These are phyloP conservation scores for Dendrolimus houi DNA, from an alignment of 2,888 invertebrate genomes.

Conservation along the genomic window DNA sequence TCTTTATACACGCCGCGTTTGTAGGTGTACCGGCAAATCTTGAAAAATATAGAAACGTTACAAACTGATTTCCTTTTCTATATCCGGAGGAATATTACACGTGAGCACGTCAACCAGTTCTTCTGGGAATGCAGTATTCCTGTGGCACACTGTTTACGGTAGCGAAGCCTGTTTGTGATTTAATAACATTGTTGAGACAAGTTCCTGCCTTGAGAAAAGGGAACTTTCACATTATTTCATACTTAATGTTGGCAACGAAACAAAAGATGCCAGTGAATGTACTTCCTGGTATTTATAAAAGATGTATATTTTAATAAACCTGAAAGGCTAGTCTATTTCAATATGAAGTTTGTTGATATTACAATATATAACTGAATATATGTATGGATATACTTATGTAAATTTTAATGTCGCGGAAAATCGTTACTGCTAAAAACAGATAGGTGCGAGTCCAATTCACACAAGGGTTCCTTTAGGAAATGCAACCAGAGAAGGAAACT, in stretches of 20 bases:
- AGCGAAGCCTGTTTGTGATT: constrained; percentile 23
- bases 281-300: no score
- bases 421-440: no score
- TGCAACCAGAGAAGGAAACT: no score
- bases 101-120: constrained; percentile 1
- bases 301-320: no score
- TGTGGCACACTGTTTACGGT: constrained; percentile 17
- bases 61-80: constrained; percentile 9
- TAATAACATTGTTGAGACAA: constrained; percentile 32
- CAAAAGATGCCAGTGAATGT: constrained; percentile 15
- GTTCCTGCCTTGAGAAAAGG: constrained; percentile 19
- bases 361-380: no score
- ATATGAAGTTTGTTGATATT: not conserved
- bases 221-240: constrained; percentile 30
- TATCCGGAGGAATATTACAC: constrained; percentile 3
- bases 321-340: not conserved
- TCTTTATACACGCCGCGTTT: not conserved
- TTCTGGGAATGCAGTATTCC: constrained; percentile 2
- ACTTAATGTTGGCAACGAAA: constrained; percentile 20
- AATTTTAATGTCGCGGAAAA: no score
- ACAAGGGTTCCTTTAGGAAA: no score
- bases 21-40: not conserved
- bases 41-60: constrained; percentile 8
- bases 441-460: no score
- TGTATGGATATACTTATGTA: no score